Evolutionary conservation across 2,113 vertebrate genomes (phyloP).

Genomic region (Globicephala melas): DNA sequence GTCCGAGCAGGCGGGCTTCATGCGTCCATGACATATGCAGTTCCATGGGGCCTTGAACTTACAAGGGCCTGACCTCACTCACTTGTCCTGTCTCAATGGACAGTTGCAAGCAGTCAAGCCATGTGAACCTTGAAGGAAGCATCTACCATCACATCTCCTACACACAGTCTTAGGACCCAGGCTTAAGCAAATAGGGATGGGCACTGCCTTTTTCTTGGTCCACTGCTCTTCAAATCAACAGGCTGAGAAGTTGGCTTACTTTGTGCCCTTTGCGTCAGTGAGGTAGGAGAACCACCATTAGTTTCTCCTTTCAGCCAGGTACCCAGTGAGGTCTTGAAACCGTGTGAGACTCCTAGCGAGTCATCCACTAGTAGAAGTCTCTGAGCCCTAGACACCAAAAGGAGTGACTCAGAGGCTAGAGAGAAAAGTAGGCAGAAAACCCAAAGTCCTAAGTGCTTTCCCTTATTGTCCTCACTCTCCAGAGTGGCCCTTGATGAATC

Average conservation of each 20-base stretch:
- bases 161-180: background rate
- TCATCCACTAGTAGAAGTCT: background rate
- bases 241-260: background rate
- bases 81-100: background rate
- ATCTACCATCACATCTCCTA: background rate
- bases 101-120: background rate
- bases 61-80: background rate
- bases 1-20: background rate
- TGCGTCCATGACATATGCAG: background rate
- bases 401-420: background rate
- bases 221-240: conserved; percentile 12
- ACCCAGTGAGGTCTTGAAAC: background rate
- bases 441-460: background rate
- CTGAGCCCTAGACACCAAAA: background rate
- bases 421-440: background rate
- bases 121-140: background rate
- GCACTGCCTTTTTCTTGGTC: background rate
- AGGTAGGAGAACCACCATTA: background rate
- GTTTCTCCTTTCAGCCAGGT: background rate
- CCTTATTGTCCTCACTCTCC: background rate
- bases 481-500: background rate
- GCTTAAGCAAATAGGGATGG: background rate
- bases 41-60: background rate
- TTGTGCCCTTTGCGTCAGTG: background rate
- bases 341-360: background rate